Evolutionary conservation across 2,113 vertebrate species (phyloP).

Genomic region (Ramphastos sulfuratus): DNA sequence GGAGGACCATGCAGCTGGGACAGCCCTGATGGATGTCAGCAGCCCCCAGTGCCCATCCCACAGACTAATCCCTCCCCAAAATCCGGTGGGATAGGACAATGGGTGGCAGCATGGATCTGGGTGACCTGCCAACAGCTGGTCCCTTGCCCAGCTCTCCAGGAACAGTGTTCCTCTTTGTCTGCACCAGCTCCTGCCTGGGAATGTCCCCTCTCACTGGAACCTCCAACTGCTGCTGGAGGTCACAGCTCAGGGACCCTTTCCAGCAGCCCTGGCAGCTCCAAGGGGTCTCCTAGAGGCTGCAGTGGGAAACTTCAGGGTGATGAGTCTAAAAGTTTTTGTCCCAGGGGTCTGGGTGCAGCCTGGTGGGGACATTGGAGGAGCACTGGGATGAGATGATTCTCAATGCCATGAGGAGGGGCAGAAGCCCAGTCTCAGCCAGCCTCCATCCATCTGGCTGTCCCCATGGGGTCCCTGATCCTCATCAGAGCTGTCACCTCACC

Average conservation of each 20-base stretch:
- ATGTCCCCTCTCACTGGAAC: neutral
- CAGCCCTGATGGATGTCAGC: fast-evolving
- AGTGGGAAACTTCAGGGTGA: fast-evolving
- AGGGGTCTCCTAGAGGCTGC: neutral
- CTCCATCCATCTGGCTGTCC: neutral
- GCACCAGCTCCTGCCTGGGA: neutral
- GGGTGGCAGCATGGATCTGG: fast-evolving
- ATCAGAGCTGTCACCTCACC: neutral
- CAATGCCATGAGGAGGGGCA: neutral
- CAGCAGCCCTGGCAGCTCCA: neutral
- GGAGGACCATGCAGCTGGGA: neutral
- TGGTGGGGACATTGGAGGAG: fast-evolving
- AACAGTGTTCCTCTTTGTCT: neutral
- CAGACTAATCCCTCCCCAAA: neutral
- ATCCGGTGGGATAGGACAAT: neutral
- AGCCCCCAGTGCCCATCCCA: fast-evolving
- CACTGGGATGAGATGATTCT: too few species aligned
- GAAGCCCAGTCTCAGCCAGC: neutral
- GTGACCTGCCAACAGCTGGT: neutral
- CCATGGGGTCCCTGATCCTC: fast-evolving
- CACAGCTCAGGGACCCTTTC: neutral
- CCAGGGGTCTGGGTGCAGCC: fast-evolving
- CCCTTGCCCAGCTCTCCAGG: neutral
- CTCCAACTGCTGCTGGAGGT: neutral
- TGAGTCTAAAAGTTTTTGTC: fast-evolving